Conservation (phyloP, 2,888 invertebrate species). For the Cephus sareptanus region DNA sequence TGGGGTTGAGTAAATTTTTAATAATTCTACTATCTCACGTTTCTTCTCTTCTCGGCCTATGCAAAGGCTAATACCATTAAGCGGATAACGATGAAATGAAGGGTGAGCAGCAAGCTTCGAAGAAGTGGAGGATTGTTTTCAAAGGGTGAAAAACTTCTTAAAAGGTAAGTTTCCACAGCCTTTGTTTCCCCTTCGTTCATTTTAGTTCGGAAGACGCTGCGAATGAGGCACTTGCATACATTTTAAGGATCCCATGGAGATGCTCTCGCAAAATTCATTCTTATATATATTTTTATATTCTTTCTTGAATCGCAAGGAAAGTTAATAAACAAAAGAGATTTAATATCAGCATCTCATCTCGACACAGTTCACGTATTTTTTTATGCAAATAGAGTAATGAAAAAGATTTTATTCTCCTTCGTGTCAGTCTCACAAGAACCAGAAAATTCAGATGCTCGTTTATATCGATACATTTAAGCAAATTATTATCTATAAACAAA, state of each 20-base stretch:
- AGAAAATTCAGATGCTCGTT: not conserved
- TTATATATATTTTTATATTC: not conserved
- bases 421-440: not conserved
- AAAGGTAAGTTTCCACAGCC: constrained; percentile 48
- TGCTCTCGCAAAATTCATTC: constrained; percentile 24
- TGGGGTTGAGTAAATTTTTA: not conserved
- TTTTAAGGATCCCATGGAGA: constrained; percentile 42
- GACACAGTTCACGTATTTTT: not conserved
- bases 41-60: constrained; percentile 17
- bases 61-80: constrained; percentile 38
- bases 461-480: not conserved
- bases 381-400: not conserved
- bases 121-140: constrained; percentile 22
- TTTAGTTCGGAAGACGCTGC: constrained; percentile 15
- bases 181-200: constrained; percentile 40
- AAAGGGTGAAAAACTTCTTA: constrained; percentile 47
- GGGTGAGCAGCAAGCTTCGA: constrained; percentile 24
- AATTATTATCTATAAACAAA: not conserved
- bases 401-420: not conserved
- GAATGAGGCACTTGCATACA: constrained; percentile 30
- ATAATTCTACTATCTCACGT: not conserved
- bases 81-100: constrained; percentile 24
- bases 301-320: not conserved
- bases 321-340: not conserved
- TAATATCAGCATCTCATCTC: not conserved